Base-by-base conservation (phyloP, 2,888 invertebrate species). In the Hemaris fuciformis region DNA sequence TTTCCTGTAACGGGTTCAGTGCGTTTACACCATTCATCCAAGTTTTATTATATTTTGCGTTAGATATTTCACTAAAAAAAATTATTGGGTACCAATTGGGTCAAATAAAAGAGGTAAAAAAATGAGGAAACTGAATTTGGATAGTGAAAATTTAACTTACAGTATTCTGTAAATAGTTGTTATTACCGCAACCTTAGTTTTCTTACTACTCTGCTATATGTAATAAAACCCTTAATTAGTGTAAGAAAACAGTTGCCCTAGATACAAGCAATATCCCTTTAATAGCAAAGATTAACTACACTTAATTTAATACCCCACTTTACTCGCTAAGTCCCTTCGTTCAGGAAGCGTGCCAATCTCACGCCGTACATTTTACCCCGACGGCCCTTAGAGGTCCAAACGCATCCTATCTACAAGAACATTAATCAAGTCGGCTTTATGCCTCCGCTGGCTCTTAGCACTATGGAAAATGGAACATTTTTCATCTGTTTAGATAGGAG, bases 281-380 rank as follows among this genome's bases (percentile, higher is more conserved):
- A 48, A 27, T n/a, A 3, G 15, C 25, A 25, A 48, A 20, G 18
- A 20, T 43, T 43, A 20, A 6, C 43, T 23, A 53, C 48, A 48
- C 53, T 53, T 18, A 53, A 31, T 53, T 53, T 53, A 31, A 53
- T 53, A 53, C 18, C 31, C 10, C 53, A 53, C 31, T 53, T 48
- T 22, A 45, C 10, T 27, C 25, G 25, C 0, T 13, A 45, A 18
- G 7, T 8, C 8, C 18, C 18, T 31, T 3, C 53, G 15, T 53
- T 31, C 18, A 22, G 45, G 45, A 45, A 45, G 23, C 13, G 45
- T 23, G 22, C 22, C 20, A 1, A 5, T 18, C 3, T 45, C 10
- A 34, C 34, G n/a, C n/a, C n/a, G n/a, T n/a, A n/a, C n/a, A 1
- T 10, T 10, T 8, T 31, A 31, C 53, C 18, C 31, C 22, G 13